Base-by-base conservation (phyloP, 2,113 vertebrate species). In the Perccottus glenii region DNA sequence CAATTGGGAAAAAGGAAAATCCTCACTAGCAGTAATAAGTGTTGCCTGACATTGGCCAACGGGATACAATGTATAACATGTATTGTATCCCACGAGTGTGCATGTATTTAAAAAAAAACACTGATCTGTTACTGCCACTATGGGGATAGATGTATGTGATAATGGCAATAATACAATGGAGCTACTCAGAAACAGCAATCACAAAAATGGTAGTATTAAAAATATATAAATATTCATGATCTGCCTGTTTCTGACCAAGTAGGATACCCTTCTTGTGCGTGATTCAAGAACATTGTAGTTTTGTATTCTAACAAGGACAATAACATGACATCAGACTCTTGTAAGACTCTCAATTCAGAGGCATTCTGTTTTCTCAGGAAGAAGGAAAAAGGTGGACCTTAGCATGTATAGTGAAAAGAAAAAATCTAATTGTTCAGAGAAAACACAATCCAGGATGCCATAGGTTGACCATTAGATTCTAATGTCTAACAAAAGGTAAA, bases 251-350 rank as follows among this genome's bases (percentile, higher is more conserved):
- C 67, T 70, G 51, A 73, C 59, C 60, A 70, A 35, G 43, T 11
- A 55, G 9, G 3, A 57, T 16, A 76, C 46, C 9, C 44, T 32
- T 43, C 27, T 76, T 91, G 90, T 89, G 89, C 74, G 67, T 81
- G 68, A 87, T 65, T 86, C 51, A 60, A 73, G 45, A 76, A 52
- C 64, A 51, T 32, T 51, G 62, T 60, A 65, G 43, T 72, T 33
- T 58, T 78, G 61, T 6, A 8, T 61, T 81, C 70, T 35, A 58
- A 61, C 38, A 70, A 72, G 43, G 78, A 53, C 72, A 77, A 66
- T 50, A 64, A 70, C 33, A 52, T 61, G 61, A 75, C 78, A 11
- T 5, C 58, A 43, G 40, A 19, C 27, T 52, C 12, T 11, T 58
- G 36, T 45, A 44, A 65, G 9, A 35, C 45, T 58, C 16, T 55